phyloP scores from a whole-genome alignment of 2,113 vertebrate genomes.

The Romanogobio albipinnatus region DNA sequence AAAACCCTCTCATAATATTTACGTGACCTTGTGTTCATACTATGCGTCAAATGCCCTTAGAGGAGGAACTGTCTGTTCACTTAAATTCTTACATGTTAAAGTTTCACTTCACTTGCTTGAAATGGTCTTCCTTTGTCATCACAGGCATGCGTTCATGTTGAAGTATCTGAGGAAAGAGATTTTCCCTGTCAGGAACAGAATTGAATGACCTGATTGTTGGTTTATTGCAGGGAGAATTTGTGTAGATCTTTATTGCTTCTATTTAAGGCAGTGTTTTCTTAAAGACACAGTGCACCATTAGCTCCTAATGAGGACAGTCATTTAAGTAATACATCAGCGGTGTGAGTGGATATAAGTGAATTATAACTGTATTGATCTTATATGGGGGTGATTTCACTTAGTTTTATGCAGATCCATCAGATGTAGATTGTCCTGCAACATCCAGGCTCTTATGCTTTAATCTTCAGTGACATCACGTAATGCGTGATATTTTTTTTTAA shows the following conservation, averaged over 20 bases:
- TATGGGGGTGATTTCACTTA: neutral
- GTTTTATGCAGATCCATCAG: neutral
- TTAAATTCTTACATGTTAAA: neutral
- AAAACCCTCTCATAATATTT: neutral
- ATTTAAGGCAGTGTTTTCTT: slow-evolving; percentile 47
- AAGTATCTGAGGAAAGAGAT: neutral
- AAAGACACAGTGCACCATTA: slow-evolving; percentile 31
- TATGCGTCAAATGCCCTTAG: neutral
- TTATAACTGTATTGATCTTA: neutral
- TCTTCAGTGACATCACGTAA: neutral
- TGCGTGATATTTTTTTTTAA: neutral
- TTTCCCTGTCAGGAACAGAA: slow-evolving; percentile 5
- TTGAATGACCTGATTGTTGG: slow-evolving; percentile 8
- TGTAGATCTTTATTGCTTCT: slow-evolving; percentile 24
- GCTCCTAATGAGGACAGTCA: slow-evolving; percentile 27
- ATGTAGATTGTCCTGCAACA: neutral
- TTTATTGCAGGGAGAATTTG: neutral
- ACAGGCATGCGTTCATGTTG: neutral
- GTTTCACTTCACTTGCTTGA: neutral
- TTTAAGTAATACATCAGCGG: slow-evolving; percentile 8
- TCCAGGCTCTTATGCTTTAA: neutral
- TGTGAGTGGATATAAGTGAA: neutral
- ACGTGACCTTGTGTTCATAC: neutral
- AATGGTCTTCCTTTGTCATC: neutral
- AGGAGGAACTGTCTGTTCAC: neutral